Evolutionary conservation across 2,113 vertebrate species (phyloP).

Genomic region (Mustela lutreola): DNA sequence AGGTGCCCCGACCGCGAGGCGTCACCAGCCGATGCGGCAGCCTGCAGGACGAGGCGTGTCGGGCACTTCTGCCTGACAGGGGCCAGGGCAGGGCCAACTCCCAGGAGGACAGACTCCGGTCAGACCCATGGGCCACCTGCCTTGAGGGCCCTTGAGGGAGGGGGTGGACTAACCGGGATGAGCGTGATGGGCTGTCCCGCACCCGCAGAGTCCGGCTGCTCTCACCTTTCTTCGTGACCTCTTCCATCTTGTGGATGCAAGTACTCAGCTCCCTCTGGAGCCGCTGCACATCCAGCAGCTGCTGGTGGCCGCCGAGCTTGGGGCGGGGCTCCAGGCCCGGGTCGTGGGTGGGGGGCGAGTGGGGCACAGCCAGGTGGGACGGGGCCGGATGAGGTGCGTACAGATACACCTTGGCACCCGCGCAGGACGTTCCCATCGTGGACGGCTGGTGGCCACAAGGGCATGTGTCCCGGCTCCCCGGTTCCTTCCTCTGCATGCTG

Average conservation of each 20-base stretch:
- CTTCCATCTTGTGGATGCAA: slow-evolving; percentile 94
- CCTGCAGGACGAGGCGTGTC: not conserved
- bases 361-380: slow-evolving; percentile 20
- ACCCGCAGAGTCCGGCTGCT: not conserved
- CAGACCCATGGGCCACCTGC: not conserved
- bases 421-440: slow-evolving; percentile 75
- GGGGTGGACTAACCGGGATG: not conserved
- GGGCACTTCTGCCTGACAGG: not conserved
- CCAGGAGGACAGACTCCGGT: not conserved
- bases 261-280: slow-evolving; percentile 91
- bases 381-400: slow-evolving; percentile 77
- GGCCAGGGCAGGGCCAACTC: not conserved
- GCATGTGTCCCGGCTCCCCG: not conserved
- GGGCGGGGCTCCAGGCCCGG: slow-evolving; percentile 61
- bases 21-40: not conserved
- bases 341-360: slow-evolving; percentile 86
- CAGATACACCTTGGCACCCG: slow-evolving; percentile 82
- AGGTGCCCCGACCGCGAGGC: not conserved
- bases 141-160: not conserved
- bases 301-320: slow-evolving; percentile 61
- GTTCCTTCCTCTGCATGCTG: slow-evolving; percentile 4
- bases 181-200: not conserved
- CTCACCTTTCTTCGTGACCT: slow-evolving; percentile 91
- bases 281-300: slow-evolving; percentile 86
- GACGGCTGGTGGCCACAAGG: slow-evolving; percentile 71